These are phyloP conservation scores for Drosophila dives DNA, from an alignment of 2,888 invertebrate genomes.

Conservation along the genomic window DNA sequence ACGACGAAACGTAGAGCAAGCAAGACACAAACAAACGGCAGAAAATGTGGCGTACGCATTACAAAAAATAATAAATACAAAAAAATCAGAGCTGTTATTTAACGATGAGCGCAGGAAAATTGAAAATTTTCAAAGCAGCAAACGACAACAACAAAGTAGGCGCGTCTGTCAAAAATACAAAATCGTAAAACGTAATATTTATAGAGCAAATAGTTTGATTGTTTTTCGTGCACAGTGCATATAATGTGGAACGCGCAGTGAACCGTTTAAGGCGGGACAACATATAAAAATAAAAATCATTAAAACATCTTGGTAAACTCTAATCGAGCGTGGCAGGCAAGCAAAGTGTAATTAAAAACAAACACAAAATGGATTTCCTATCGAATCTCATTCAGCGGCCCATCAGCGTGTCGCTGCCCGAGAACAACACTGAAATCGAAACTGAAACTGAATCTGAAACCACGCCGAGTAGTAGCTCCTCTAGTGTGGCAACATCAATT, in stretches of 20 bases:
- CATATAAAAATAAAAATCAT: background rate
- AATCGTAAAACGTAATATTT: background rate
- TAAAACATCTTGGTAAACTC: slow-evolving; percentile 36
- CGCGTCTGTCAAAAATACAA: slow-evolving; percentile 4
- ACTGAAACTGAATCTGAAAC: background rate
- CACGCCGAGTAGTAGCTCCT: background rate
- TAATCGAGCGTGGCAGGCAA: slow-evolving; percentile 73
- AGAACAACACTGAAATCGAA: background rate
- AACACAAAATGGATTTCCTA: slow-evolving; percentile 82
- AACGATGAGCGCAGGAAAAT: slow-evolving; percentile 54
- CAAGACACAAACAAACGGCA: slow-evolving; percentile 50
- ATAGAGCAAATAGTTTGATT: slow-evolving; percentile 29
- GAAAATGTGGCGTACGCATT: slow-evolving; percentile 18
- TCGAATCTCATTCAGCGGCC: slow-evolving; percentile 83
- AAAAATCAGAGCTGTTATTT: slow-evolving; percentile 54
- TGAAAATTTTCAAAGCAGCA: slow-evolving; percentile 24
- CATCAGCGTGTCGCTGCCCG: slow-evolving; percentile 66
- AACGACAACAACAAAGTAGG: slow-evolving; percentile 40
- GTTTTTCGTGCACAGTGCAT: slow-evolving; percentile 33
- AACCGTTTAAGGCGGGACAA: slow-evolving; percentile 41
- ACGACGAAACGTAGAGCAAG: slow-evolving; percentile 50
- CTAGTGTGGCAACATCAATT: slow-evolving; percentile 15
- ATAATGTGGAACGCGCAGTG: slow-evolving; percentile 42
- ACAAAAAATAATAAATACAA: slow-evolving; percentile 37
- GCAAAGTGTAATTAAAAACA: slow-evolving; percentile 30